These are phyloP conservation scores for Ptychoptera albimana DNA, from an alignment of 2,888 invertebrate species.

Conservation along the genomic window DNA sequence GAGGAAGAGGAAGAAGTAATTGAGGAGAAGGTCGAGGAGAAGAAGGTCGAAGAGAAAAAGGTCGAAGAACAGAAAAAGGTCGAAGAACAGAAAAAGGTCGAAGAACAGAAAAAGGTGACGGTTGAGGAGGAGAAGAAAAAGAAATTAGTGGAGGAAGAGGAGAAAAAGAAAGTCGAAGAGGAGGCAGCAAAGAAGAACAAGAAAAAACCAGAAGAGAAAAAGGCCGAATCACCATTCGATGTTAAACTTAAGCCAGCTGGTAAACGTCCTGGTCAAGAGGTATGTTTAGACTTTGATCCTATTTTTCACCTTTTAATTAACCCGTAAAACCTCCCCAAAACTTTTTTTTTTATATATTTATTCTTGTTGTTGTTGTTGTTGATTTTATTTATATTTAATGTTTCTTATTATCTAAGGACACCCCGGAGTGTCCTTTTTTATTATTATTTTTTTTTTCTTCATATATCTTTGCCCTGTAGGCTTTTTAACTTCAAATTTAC, in stretches of 20 bases:
- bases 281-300: constrained; percentile 18
- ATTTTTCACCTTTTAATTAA: constrained; percentile 17
- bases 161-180: constrained; percentile 27
- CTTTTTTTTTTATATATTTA: constrained; percentile 6
- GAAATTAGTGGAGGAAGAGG: constrained; percentile 24
- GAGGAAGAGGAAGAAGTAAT: constrained; percentile 35
- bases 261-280: constrained; percentile 17
- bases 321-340: constrained; percentile 4
- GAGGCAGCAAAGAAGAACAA: constrained; percentile 10
- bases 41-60: constrained; percentile 34
- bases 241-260: constrained; percentile 25
- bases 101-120: constrained; percentile 33
- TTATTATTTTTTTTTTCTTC: no score
- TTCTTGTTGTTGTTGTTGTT: no score
- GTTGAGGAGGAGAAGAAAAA: constrained; percentile 30
- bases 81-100: constrained; percentile 17
- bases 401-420: no score
- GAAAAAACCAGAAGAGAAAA: constrained; percentile 15
- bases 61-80: constrained; percentile 30
- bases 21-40: constrained; percentile 33
- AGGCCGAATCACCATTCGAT: constrained; percentile 33
- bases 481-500: no score
- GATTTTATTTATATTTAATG: no score
- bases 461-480: no score
- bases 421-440: no score